Percentiles rank a stretch among this genome's conserved stretches.
These are phyloP conservation scores for Drosophila auraria DNA, from an alignment of 1,140 invertebrate species.

Conservation along the genomic window DNA sequence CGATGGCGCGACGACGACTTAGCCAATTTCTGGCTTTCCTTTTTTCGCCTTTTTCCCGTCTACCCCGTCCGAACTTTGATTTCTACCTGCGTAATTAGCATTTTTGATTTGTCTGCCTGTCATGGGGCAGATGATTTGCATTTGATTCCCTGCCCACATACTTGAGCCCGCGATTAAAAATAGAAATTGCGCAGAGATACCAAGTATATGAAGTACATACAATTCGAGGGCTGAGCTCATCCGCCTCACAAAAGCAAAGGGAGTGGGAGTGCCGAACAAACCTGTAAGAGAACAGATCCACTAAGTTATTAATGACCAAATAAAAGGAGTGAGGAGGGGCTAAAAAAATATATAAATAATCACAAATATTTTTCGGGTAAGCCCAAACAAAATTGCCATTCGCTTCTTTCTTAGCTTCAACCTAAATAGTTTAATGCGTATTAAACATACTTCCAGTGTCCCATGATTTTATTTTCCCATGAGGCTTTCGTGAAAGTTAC, in stretches of 20 bases:
- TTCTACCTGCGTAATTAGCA: conserved; percentile 61
- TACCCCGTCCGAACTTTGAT: conserved; percentile 27
- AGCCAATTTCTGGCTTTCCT: conserved; percentile 46
- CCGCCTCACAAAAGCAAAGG: neutral
- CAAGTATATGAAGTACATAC: neutral
- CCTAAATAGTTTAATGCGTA: neutral
- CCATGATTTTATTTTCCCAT: conserved; percentile 7
- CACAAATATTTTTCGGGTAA: too few relatives aligned
- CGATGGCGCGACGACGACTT: conserved; percentile 23
- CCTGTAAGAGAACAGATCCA: conserved; percentile 12
- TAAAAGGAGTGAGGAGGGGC: neutral
- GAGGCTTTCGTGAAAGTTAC: conserved; percentile 18
- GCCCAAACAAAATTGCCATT: neutral
- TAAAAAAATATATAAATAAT: neutral
- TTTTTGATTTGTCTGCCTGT: conserved; percentile 35
- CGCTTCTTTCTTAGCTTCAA: neutral
- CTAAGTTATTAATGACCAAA: conserved; percentile 14
- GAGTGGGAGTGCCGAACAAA: conserved; percentile 10
- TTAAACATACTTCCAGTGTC: neutral
- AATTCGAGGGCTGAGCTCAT: conserved; percentile 16
- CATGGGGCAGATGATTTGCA: conserved; percentile 20
- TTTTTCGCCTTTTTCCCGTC: conserved; percentile 27
- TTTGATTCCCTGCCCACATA: conserved; percentile 19
- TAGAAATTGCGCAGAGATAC: conserved; percentile 44
- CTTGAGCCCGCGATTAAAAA: conserved; percentile 19